Evolutionary conservation across 2,113 vertebrate genomes (phyloP), one percentile per base, ranked within the genome.

Genomic region (Callopanchax toddi): DNA sequence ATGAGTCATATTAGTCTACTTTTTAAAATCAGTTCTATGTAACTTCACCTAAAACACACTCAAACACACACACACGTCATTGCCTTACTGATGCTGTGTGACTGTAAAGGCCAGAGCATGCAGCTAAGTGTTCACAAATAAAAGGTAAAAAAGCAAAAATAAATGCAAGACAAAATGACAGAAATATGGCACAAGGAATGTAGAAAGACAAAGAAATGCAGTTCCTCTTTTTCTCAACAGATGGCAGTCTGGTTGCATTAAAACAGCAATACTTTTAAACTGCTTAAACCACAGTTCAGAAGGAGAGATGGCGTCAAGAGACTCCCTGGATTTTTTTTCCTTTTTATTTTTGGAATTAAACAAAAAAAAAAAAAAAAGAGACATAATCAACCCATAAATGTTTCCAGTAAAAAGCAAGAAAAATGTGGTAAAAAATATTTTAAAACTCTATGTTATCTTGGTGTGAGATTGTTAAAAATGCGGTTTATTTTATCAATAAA

Each of bases 161-260:
- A 63, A 64, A 20, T 43, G 21, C 40, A 46, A 51, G 25, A 46
- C n/a, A 36, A 57, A 63, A 16, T 20, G 54, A 70, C n/a, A 70
- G 42, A 45, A 60, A 74, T 49, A 72, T 22, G 32, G 40, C 25
- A 21, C 6, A 65, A 22, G 50, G 59, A 60, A 68, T 16, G 25
- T 17, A 70, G 8, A 18, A 42, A 13, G 40, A 39, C 11, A 67
- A 62, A 67, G 18, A 13, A 57, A 26, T 71, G 91, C 40, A 91
- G 83, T 98, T 84, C 93, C 75, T 22, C 48, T 37, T 53, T 22
- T 17, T 40, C 81, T 92, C 95, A 93, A 93, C 90, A 97, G 96
- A 94, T 97, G 96, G 95, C 95, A 96, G 93, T 94, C 77, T 95
- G 91, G 91, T 93, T 88, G 87, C 96, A 92, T 52, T 91, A 89